Evolutionary conservation across 1,140 invertebrate species (phyloP), one percentile per base, ranked within the genome.

Genomic region (Temnothorax longispinosus): DNA sequence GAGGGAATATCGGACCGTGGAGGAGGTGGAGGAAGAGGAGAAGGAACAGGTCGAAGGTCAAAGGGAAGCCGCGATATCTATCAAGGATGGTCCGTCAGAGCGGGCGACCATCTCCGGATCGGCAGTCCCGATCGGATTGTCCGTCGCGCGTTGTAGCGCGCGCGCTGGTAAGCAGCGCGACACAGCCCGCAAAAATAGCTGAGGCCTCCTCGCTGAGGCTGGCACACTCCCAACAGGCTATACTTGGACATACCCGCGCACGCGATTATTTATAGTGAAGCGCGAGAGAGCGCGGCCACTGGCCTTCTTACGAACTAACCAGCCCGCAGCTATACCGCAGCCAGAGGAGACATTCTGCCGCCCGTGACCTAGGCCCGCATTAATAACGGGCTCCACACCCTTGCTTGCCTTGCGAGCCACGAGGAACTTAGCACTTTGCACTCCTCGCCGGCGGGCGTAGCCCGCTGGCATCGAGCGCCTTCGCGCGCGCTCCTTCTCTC

Each of bases 161-260:
- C 58, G 89, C 58, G 90, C 92, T 92, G 87, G 72, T 88, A 89
- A 89, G 92, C 93, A 91, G 92, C 93, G 93, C 93, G 93, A 93
- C 93, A 93, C 93, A 94, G 94, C 92, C 44, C 94, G 92, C 94
- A 94, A 94, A 95, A 96, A 96, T 96, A 95, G 93, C 92, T 91
- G 93, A 94, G 92, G 93, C 93, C 93, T 95, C 93, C 92, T 94
- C 92, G 93, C 92, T 71, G 77, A 92, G 91, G 92, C 96, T 97
- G 96, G 96, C 96, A 96, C 41, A 87, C 72, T 91, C 96, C 96
- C 96, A 97, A 97, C 96, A 95, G 96, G 96, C 96, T 97, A 97
- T 97, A 97, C 96, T 97, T 97, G 96, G 96, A 96, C 96, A 97
- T 97, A 96, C 95, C 94, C 95, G 96, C 93, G 94, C 93, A 75